These are phyloP conservation scores for Bombyx mandarina DNA, from an alignment of 1,140 invertebrate genomes.

Conservation along the genomic window DNA sequence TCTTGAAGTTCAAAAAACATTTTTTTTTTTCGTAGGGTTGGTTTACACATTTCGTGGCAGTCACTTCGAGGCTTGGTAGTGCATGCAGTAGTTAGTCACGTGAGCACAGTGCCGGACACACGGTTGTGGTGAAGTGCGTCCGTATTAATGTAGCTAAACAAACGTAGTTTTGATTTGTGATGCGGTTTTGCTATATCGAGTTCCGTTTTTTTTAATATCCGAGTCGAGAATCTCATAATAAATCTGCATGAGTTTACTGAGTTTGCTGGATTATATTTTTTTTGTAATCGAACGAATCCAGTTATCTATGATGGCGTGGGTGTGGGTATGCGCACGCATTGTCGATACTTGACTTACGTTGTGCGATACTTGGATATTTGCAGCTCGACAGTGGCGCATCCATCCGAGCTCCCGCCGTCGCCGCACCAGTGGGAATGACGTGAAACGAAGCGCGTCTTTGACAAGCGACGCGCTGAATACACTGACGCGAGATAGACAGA, in stretches of 20 bases:
- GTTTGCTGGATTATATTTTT: constrained; percentile 31
- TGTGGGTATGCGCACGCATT: constrained; percentile 27
- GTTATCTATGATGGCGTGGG: constrained; percentile 34
- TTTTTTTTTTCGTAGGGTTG: no score
- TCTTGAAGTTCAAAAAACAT: no score
- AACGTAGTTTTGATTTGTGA: constrained; percentile 48
- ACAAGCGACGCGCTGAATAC: constrained; percentile 41
- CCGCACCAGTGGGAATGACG: constrained; percentile 97
- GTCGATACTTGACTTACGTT: constrained; percentile 23
- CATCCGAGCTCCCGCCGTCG: constrained; percentile 96
- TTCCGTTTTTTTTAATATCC: constrained; percentile 49
- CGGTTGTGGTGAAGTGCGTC: constrained; percentile 53
- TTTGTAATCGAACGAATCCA: constrained; percentile 13
- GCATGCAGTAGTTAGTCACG: constrained; percentile 46
- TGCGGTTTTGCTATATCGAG: constrained; percentile 55
- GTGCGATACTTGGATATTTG: constrained; percentile 49
- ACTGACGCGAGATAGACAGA: constrained; percentile 31
- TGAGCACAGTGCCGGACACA: constrained; percentile 55
- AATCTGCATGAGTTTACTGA: constrained; percentile 40
- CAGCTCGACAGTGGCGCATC: constrained; percentile 97
- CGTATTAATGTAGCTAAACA: constrained; percentile 25
- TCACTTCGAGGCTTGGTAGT: constrained; percentile 28
- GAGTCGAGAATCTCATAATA: constrained; percentile 7
- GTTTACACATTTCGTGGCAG: no score
- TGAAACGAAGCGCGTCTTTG: constrained; percentile 36